Percentiles rank a stretch among this genome's conserved stretches.
Conservation (phyloP, 2,113 vertebrate genomes). For the Antennarius striatus region DNA sequence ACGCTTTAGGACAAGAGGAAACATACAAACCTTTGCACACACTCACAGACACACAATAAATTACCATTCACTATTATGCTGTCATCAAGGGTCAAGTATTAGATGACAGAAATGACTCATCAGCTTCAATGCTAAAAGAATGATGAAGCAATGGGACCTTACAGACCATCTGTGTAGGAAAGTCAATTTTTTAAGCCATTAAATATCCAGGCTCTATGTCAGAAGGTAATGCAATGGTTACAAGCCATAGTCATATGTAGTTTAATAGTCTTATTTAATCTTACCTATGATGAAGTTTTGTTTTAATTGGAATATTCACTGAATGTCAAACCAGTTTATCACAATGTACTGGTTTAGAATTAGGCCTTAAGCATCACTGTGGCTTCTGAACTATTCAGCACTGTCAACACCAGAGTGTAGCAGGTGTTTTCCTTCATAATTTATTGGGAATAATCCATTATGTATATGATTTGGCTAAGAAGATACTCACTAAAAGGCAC, state of each 20-base stretch:
- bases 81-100: slow-evolving; percentile 69
- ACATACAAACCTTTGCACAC: slow-evolving; percentile 51
- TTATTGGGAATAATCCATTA: slow-evolving; percentile 65
- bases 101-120: slow-evolving; percentile 71
- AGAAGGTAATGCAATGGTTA: too few relatives aligned
- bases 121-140: slow-evolving; percentile 50
- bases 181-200: too few relatives aligned
- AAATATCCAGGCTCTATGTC: too few relatives aligned
- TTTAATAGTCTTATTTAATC: too few relatives aligned
- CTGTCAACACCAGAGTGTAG: slow-evolving; percentile 34
- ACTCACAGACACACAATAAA: slow-evolving; percentile 20
- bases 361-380: slow-evolving; percentile 16
- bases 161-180: slow-evolving; percentile 15
- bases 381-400: slow-evolving; percentile 39
- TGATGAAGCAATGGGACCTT: slow-evolving; percentile 41
- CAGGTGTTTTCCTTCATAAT: slow-evolving; percentile 69
- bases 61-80: slow-evolving; percentile 37
- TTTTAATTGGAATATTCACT: neutral
- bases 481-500: slow-evolving; percentile 54
- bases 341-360: slow-evolving; percentile 13
- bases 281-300: neutral
- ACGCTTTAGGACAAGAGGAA: slow-evolving; percentile 66
- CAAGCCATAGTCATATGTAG: too few relatives aligned
- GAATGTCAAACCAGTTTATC: neutral
- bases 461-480: slow-evolving; percentile 62